Evolutionary conservation across 2,888 invertebrate genomes (phyloP).

Genomic region (Melanostoma mellinum): DNA sequence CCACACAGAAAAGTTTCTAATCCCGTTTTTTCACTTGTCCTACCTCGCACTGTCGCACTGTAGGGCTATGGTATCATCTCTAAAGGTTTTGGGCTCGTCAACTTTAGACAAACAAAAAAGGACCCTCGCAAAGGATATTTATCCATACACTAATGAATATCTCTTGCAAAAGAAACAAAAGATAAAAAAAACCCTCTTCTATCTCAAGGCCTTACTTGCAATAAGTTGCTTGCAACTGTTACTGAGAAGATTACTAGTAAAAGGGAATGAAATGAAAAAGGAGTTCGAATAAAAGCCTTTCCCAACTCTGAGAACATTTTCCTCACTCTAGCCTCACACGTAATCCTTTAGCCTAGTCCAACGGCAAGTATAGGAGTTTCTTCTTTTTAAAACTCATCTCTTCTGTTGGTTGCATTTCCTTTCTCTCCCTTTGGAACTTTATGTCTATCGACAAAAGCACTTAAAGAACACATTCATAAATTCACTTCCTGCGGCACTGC

Average conservation of each 20-base stretch:
- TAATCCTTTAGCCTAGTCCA: slow-evolving; percentile 22
- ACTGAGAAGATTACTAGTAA: slow-evolving; percentile 43
- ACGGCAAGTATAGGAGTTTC: slow-evolving; percentile 17
- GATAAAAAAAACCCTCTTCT: background rate
- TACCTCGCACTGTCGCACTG: slow-evolving; percentile 21
- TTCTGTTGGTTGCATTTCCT: slow-evolving; percentile 11
- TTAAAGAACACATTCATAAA: slow-evolving; percentile 67
- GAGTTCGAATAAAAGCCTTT: slow-evolving; percentile 32
- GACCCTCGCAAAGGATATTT: slow-evolving; percentile 45
- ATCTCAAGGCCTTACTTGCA: slow-evolving; percentile 3
- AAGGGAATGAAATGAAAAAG: slow-evolving; percentile 34
- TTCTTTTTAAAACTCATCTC: background rate
- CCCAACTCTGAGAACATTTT: slow-evolving; percentile 6
- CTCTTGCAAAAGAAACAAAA: slow-evolving; percentile 12
- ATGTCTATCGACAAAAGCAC: slow-evolving; percentile 66
- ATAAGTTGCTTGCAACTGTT: slow-evolving; percentile 16
- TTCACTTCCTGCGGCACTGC: slow-evolving; percentile 49
- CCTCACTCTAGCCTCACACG: background rate
- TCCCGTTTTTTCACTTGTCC: slow-evolving; percentile 17
- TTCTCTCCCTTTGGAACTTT: slow-evolving; percentile 18
- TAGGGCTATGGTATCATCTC: slow-evolving; percentile 29
- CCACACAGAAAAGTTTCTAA: slow-evolving; percentile 5
- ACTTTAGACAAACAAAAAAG: slow-evolving; percentile 21
- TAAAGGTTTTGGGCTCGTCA: slow-evolving; percentile 23
- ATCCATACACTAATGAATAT: slow-evolving; percentile 57